Base-by-base conservation (phyloP, 2,797 vertebrate species). In the Emys orbicularis region DNA sequence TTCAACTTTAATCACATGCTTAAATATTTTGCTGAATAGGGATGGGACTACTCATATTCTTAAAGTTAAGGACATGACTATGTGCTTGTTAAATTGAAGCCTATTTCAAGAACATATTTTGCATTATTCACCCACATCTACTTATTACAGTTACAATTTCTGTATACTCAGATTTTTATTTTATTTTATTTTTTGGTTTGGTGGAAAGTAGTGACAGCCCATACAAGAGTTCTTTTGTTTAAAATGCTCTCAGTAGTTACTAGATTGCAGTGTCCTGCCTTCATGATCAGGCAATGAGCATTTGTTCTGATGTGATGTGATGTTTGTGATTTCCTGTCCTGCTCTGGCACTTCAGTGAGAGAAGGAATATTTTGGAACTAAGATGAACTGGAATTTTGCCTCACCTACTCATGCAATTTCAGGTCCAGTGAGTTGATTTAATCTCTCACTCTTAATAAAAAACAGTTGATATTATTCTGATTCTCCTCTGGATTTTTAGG, bases 281-380 rank as follows among this genome's bases (percentile, higher is more conserved):
- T 96, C 90, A 89, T 0, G 8, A 94, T 94, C 95, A 96, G 91
- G 97, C 95, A 96, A 90, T 44, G 88, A 97, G 84, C 89, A 93
- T 96, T 97, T 97, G 90, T 97, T 96, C 95, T 96, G 96, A 95
- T 97, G 65, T 37, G 94, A 97, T 97, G 96, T 97, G 97, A 97
- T 97, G 96, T 97, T 97, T 96, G 96, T 97, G 96, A 97, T 97
- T 97, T 97, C 96, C 96, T 97, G 96, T 97, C 96, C 96, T 97
- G 96, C 96, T 97, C 95, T 94, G 95, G 95, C 91, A 89, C 83
- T 96, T 97, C 94, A 95, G 88, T 92, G 86, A 94, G 90, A 97
- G 96, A 97, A 97, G 95, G 90, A 94, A 83, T 94, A 96, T 96
- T 96, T 95, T 97, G 96, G 95, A 97, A 97, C 95, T 81, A 68